Evolutionary conservation across 2,113 vertebrate genomes (phyloP), one percentile per base, ranked within the genome.

Genomic region (Nicator chloris): DNA sequence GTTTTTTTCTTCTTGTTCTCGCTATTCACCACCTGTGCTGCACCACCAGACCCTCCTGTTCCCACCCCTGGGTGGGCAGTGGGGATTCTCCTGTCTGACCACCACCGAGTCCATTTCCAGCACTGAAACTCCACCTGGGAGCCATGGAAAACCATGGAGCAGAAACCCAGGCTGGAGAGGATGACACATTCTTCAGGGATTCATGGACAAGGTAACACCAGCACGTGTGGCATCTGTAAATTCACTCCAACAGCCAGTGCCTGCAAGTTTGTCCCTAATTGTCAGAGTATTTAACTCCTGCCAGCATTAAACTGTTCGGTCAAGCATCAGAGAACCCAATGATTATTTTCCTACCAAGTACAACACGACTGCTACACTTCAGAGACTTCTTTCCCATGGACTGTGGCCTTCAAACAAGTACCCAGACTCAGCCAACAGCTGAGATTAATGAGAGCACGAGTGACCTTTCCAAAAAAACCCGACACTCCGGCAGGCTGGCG

Each of bases 381-480:
- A 65, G 9, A 91, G 72, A 27, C 51, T 78, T 61, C 81, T 64
- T 78, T 61, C 81, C 60, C 30, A 70, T 0, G 21, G 50, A 35
- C 72, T 44, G 35, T 24, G 49, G 40, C 61, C 61, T 68, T 79
- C 77, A 31, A 56, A 68, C 59, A 37, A 78, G 40, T 5, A 40
- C 9, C 33, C 65, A 56, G 13, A 63, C 30, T n/a, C 63, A 81
- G 28, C 28, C 77, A 92, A 20, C n/a, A 71, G n/a, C n/a, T 26
- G 65, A 92, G 69, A 91, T 88, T 56, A 89, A 91, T 57, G 79
- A 78, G 77, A 75, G 26, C 56, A 78, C 49, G 56, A 82, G 26
- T 15, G 69, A 86, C 85, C 69, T 88, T 86, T 87, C 64, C 28
- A 82, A 71, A 93, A 84, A 69, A 49, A 21, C 49, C 80, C 65